These are phyloP conservation scores for Phacellophora camtschatica DNA, from an alignment of 30 jellyfish, hydroid and myxozoan species.

Conservation along the genomic window DNA sequence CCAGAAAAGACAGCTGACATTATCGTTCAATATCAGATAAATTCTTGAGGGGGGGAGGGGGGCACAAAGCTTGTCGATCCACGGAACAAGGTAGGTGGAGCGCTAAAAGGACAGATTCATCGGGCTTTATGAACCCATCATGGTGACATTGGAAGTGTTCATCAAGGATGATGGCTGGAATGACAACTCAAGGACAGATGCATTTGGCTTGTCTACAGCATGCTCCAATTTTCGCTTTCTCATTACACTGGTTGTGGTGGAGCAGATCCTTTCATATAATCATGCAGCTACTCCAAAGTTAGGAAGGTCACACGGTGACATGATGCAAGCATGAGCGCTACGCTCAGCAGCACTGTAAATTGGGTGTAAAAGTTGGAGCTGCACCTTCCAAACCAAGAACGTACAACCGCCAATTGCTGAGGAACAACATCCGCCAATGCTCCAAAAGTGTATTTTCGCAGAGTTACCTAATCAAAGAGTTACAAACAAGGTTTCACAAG, in stretches of 20 bases:
- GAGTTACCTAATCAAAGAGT: not conserved
- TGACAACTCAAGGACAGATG: not conserved
- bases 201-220: not conserved
- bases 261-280: not conserved
- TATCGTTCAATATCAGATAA: not conserved
- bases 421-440: not conserved
- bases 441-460: not conserved
- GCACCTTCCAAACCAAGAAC: not conserved
- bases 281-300: not conserved
- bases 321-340: not conserved
- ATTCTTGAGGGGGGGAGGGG: not conserved
- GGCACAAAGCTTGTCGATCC: not conserved
- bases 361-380: not conserved
- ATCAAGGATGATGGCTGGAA: not conserved
- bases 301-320: not conserved
- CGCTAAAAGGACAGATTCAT: not conserved
- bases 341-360: no score
- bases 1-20: not conserved
- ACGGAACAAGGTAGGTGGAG: not conserved
- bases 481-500: conserved; percentile 3
- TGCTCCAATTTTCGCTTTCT: not conserved
- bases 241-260: not conserved
- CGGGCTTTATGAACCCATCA: conserved; percentile 9
- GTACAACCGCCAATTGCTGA: not conserved
- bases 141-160: not conserved